A percentile compares a stretch with the other conserved stretches of the same genome.
phyloP scores from a whole-genome alignment of 2,113 vertebrate species.

The Neotoma lepida region DNA sequence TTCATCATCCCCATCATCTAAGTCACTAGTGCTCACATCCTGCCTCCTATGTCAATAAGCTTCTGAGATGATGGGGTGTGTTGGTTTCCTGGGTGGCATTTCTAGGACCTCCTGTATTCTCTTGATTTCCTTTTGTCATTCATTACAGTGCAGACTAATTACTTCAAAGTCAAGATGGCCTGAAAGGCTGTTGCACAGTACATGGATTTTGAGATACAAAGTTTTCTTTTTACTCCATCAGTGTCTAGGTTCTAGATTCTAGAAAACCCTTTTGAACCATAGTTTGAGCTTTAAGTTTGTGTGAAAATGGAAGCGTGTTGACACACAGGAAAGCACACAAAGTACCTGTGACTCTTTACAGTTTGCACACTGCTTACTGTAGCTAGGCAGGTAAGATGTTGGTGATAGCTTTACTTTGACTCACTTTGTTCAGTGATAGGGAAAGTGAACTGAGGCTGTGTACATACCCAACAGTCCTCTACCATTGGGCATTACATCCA shows the following conservation, averaged over 20 bases:
- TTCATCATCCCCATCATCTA: background rate
- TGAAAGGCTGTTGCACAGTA: background rate
- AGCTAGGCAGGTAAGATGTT: too few relatives aligned
- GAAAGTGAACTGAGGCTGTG: background rate
- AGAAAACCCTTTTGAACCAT: background rate
- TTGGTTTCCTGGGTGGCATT: background rate
- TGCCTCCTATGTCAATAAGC: background rate
- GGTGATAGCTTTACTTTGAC: background rate
- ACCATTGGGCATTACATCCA: rapidly evolving
- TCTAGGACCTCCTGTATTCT: background rate
- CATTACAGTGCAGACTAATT: background rate
- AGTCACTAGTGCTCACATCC: background rate
- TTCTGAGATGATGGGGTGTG: background rate
- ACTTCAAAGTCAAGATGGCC: background rate
- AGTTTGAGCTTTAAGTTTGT: background rate
- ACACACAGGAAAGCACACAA: background rate
- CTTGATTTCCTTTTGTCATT: background rate
- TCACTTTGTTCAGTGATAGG: background rate
- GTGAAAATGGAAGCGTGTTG: background rate
- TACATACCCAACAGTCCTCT: background rate
- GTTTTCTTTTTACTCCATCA: background rate
- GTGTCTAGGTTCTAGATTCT: background rate
- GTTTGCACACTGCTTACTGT: background rate
- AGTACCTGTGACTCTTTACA: background rate
- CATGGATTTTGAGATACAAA: background rate